A percentile compares a stretch with the other conserved stretches of the same genome.
Conservation (phyloP, 2,113 vertebrate genomes). For the Acrocephalus arundinaceus region DNA sequence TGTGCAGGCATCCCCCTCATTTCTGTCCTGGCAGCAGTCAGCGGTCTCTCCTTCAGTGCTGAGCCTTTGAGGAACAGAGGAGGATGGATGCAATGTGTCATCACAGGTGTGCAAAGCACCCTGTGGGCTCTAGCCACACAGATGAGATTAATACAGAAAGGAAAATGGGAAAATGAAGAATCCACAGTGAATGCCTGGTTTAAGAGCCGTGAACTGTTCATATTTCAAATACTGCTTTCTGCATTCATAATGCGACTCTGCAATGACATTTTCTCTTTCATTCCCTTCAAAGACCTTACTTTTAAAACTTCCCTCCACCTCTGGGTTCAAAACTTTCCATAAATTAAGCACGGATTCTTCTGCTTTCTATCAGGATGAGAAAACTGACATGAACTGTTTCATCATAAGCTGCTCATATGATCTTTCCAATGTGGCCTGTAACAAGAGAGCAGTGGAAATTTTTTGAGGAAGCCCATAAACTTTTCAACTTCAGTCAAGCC, state of each 20-base stretch:
- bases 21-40: neutral
- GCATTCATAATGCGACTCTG: rapidly evolving
- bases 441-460: neutral
- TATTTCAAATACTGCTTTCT: neutral
- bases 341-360: neutral
- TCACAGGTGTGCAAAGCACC: rapidly evolving
- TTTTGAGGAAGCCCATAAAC: neutral
- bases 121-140: rapidly evolving
- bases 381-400: neutral
- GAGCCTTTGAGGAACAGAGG: neutral
- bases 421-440: neutral
- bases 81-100: neutral
- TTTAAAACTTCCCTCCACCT: neutral
- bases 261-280: neutral
- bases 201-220: rapidly evolving
- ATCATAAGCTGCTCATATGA: neutral
- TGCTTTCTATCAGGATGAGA: neutral
- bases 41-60: neutral
- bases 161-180: neutral
- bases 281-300: neutral
- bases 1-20: neutral
- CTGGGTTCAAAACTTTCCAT: neutral
- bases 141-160: neutral
- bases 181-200: neutral
- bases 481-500: neutral